A percentile compares a stretch with the other conserved stretches of the same genome.
Evolutionary conservation across 2,113 vertebrate species (phyloP).

Genomic region (Ptilorrhoa leucosticta): DNA sequence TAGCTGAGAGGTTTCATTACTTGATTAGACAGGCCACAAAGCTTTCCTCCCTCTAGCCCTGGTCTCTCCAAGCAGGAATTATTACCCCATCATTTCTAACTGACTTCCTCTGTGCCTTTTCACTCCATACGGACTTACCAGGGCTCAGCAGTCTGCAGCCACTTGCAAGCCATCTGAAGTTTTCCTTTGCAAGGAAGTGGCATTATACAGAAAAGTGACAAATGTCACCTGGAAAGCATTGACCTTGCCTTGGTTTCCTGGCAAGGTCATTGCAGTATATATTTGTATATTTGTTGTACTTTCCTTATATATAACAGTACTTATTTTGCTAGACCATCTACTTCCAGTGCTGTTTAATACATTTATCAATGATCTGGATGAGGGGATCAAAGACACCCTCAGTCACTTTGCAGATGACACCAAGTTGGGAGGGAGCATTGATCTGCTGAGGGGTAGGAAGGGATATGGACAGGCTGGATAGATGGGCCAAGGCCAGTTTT

Average conservation of each 20-base stretch:
- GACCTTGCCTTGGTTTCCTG: not conserved
- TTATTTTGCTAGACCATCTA: not conserved
- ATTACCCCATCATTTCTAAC: not conserved
- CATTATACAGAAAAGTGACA: not conserved
- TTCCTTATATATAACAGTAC: not conserved
- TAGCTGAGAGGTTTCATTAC: not conserved
- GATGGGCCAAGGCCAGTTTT: fast-evolving
- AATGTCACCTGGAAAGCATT: not conserved
- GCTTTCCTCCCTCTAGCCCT: not conserved
- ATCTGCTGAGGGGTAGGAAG: not conserved
- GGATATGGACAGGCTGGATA: not conserved
- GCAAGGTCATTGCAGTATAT: not conserved
- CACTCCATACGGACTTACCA: not conserved
- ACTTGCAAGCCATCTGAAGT: not conserved
- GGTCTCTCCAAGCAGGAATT: not conserved
- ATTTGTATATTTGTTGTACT: not conserved
- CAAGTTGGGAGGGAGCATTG: fast-evolving
- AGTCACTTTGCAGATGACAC: not conserved
- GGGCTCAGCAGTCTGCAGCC: not conserved
- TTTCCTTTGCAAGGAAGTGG: not conserved
- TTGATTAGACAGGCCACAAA: not conserved
- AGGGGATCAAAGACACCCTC: not conserved
- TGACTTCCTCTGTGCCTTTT: not conserved
- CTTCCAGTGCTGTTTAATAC: not conserved
- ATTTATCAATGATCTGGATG: not conserved